A percentile compares a stretch with the other conserved stretches of the same genome.
These are phyloP conservation scores for Hippolais icterina DNA, from an alignment of 2,113 vertebrate genomes.

Conservation along the genomic window DNA sequence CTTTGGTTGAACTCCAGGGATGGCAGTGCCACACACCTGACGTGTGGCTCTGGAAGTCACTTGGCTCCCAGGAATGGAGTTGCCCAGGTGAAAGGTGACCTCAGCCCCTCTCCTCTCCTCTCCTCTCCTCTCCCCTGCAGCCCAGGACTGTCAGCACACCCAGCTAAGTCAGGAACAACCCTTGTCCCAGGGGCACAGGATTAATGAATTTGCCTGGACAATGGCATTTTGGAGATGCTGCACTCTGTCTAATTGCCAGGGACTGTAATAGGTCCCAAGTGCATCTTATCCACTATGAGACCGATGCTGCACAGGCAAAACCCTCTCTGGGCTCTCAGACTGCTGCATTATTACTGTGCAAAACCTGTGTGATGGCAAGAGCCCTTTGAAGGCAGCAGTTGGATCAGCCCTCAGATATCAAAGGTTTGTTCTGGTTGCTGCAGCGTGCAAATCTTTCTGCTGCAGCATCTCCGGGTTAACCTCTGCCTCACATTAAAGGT, in stretches of 20 bases:
- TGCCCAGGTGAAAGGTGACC: neutral
- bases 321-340: neutral
- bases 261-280: neutral
- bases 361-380: rapidly evolving
- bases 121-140: neutral
- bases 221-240: neutral
- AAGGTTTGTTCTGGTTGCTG: neutral
- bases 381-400: neutral
- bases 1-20: neutral
- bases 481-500: neutral
- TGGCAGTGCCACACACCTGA: neutral
- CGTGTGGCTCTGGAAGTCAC: neutral
- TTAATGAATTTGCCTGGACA: neutral
- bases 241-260: neutral
- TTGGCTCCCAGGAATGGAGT: neutral
- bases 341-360: neutral
- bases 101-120: neutral
- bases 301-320: neutral
- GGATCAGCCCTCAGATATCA: neutral
- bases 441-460: neutral
- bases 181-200: neutral
- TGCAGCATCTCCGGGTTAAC: neutral
- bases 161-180: neutral
- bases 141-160: neutral
- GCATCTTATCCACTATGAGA: neutral